phyloP scores from a whole-genome alignment of 2,888 invertebrate genomes.

The Amiota minor region DNA sequence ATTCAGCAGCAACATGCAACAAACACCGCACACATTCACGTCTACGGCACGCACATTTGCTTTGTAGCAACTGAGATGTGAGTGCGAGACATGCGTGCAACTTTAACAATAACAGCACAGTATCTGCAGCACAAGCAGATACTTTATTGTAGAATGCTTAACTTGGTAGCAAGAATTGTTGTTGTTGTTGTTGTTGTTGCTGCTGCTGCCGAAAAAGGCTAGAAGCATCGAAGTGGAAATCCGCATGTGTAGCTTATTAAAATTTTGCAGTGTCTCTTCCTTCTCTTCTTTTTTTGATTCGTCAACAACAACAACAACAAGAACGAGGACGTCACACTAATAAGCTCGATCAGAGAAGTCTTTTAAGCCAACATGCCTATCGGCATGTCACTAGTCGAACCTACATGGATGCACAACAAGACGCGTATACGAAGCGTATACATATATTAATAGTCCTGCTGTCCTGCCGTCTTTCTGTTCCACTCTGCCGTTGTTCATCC shows the following conservation, averaged over 20 bases:
- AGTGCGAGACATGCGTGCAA: too few relatives aligned
- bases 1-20: slow-evolving; percentile 34
- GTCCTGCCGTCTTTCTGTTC: slow-evolving; percentile 5
- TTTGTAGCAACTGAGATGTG: too few relatives aligned
- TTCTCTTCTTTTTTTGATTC: not conserved
- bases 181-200: slow-evolving; percentile 15
- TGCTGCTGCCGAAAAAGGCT: slow-evolving; percentile 23
- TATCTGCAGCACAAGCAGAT: slow-evolving; percentile 1
- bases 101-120: not conserved
- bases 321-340: slow-evolving; percentile 50
- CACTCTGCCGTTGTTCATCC: slow-evolving; percentile 18
- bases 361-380: slow-evolving; percentile 71
- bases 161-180: slow-evolving; percentile 23
- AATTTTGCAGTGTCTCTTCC: slow-evolving; percentile 38
- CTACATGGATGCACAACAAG: slow-evolving; percentile 28
- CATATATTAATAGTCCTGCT: slow-evolving; percentile 26
- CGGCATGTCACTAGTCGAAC: slow-evolving; percentile 64
- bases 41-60: slow-evolving; percentile 53
- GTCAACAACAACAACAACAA: not conserved
- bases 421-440: not conserved
- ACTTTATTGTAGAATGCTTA: slow-evolving; percentile 9
- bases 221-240: slow-evolving; percentile 10
- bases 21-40: slow-evolving; percentile 20
- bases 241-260: slow-evolving; percentile 47
- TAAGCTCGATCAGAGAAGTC: slow-evolving; percentile 72